Base-by-base conservation (phyloP, 2,113 vertebrate species). In the Sander lucioperca region DNA sequence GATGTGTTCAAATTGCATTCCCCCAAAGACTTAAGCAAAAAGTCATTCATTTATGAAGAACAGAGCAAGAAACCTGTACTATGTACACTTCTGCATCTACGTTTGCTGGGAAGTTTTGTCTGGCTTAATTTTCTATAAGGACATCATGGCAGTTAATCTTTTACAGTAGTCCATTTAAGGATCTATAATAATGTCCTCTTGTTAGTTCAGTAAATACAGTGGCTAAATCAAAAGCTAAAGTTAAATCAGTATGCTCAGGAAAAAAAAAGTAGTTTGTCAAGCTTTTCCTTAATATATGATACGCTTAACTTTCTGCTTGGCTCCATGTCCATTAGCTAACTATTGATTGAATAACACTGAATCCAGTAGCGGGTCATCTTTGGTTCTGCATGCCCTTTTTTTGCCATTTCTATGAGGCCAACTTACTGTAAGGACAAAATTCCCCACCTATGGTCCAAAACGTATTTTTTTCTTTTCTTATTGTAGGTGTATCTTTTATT, bases 401-500 rank as follows among this genome's bases (percentile, higher is more conserved):
- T 23, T 58, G 70, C 36, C 58, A 0, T 75, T 53, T 58, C 43
- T 53, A 25, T 67, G 45, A 74, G 21, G 39, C 51, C 68, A 59
- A 19, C 50, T 15, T 51, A 27, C 27, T 27, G 27, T 27, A 19
- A 62, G 66, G 75, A n/a, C 12, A 63, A 74, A 84, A 30, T 3
- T 18, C 83, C 72, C 80, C 74, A 12, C 51, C 57, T 11, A 19
- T 57, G 27, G 27, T 48, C 64, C 48, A 64, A 23, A 27, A 23
- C 39, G 0, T 39, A 9, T 43, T 30, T 67, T 85, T 76, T 74
- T 75, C 5, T 33, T 33, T 79, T 54, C 81, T 88, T 71, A 86
- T 50, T 79, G 30, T 80, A 84, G 81, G 57, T 89, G 64, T 80
- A 73, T 89, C 79, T 78, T 77, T 85, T 73, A 59, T n/a, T 92